Conservation (phyloP, 1,140 invertebrate species). For the Samia ricini region DNA sequence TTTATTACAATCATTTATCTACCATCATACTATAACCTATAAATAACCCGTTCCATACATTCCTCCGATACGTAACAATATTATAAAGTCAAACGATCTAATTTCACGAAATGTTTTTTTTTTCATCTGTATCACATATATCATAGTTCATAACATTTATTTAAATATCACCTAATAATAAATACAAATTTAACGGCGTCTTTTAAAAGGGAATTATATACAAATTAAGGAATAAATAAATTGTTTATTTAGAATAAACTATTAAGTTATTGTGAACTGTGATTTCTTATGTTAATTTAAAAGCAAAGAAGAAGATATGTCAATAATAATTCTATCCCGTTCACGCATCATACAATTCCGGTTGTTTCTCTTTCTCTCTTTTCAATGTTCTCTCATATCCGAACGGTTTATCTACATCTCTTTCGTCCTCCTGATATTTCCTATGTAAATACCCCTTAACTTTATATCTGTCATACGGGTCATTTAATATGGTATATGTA, state of each 20-base stretch:
- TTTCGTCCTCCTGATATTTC: constrained; percentile 11
- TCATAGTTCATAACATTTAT: too few relatives aligned
- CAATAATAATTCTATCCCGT: not conserved
- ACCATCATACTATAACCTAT: constrained; percentile 70
- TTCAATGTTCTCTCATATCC: constrained; percentile 48
- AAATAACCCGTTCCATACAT: not conserved
- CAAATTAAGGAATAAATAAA: too few relatives aligned
- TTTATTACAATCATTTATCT: constrained; percentile 34
- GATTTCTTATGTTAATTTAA: not conserved
- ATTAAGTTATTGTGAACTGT: too few relatives aligned
- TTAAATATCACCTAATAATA: too few relatives aligned
- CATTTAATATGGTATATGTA: constrained; percentile 16
- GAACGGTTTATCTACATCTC: constrained; percentile 37
- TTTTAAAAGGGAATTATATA: too few relatives aligned
- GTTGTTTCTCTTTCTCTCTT: constrained; percentile 44
- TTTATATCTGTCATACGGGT: constrained; percentile 31
- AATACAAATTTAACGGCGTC: too few relatives aligned
- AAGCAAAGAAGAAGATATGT: too few relatives aligned
- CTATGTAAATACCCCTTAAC: constrained; percentile 28
- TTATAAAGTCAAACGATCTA: too few relatives aligned
- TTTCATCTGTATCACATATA: too few relatives aligned
- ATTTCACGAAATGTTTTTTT: too few relatives aligned
- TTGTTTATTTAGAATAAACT: too few relatives aligned
- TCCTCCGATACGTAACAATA: constrained; percentile 5
- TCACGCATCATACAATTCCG: constrained; percentile 61